Conservation (phyloP, 2,888 invertebrate genomes). For the Sthenelais limicola region DNA sequence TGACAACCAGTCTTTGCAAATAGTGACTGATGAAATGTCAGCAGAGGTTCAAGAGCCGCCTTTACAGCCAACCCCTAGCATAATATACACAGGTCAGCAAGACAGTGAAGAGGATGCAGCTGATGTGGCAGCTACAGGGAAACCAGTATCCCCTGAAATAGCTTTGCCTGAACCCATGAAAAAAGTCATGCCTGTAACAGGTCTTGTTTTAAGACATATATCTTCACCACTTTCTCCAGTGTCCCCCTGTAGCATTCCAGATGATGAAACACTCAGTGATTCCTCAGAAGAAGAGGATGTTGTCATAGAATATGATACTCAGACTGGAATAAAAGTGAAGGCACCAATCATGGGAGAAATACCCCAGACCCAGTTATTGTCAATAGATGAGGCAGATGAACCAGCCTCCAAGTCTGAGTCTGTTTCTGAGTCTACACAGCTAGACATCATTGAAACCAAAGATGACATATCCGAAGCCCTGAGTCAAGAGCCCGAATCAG, state of each 20-base stretch:
- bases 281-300: constrained; percentile 28
- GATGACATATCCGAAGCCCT: constrained; percentile 26
- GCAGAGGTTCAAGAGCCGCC: too few relatives aligned
- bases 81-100: too few relatives aligned
- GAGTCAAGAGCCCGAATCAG: constrained; percentile 26
- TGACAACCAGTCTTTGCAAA: too few relatives aligned
- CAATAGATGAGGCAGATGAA: constrained; percentile 32
- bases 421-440: constrained; percentile 36
- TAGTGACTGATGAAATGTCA: too few relatives aligned
- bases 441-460: constrained; percentile 20
- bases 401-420: constrained; percentile 31
- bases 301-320: constrained; percentile 27
- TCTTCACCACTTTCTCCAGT: constrained; percentile 14
- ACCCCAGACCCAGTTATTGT: constrained; percentile 13
- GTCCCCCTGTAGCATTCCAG: constrained; percentile 17
- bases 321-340: constrained; percentile 16
- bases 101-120: too few relatives aligned
- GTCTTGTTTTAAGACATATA: constrained; percentile 7
- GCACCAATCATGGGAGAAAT: constrained; percentile 8
- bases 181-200: too few relatives aligned
- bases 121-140: too few relatives aligned
- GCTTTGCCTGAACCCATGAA: too few relatives aligned
- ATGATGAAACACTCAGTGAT: constrained; percentile 26
- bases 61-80: too few relatives aligned
- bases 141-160: too few relatives aligned